Conservation (phyloP, 2,113 vertebrate species). For the Patagioenas fasciata region DNA sequence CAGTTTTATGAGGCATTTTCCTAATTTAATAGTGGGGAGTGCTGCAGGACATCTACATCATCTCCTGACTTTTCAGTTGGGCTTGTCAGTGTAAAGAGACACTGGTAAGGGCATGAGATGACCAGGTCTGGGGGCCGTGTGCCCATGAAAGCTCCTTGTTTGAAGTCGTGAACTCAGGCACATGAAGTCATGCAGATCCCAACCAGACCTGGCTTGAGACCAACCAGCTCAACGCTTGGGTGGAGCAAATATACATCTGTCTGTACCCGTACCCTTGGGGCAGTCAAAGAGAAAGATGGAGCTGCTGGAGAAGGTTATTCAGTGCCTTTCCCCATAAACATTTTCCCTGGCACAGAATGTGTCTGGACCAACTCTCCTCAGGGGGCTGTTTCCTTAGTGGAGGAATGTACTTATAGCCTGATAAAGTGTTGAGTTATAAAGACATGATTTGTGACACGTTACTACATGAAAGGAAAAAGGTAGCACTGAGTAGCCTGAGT, state of each 20-base stretch:
- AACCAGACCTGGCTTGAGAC: background rate
- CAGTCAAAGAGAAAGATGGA: background rate
- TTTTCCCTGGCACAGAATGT: background rate
- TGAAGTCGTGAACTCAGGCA: background rate
- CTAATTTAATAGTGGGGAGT: background rate
- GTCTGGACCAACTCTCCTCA: background rate
- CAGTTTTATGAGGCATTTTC: background rate
- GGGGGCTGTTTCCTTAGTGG: background rate
- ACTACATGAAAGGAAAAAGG: background rate
- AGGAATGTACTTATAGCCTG: background rate
- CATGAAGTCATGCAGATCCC: background rate
- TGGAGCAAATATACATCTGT: background rate
- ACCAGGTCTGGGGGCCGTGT: background rate
- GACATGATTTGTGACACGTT: background rate
- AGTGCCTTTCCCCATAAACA: background rate
- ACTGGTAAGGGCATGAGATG: background rate
- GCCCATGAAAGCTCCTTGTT: background rate
- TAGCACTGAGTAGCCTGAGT: background rate
- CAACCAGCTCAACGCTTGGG: fast-evolving
- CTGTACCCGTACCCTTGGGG: background rate
- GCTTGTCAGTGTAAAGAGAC: background rate
- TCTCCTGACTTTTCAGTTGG: background rate
- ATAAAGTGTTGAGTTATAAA: background rate
- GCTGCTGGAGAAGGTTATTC: background rate
- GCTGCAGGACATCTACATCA: background rate